Evolutionary conservation across 2,113 vertebrate genomes (phyloP).

Genomic region (cattle (Bos taurus)): DNA sequence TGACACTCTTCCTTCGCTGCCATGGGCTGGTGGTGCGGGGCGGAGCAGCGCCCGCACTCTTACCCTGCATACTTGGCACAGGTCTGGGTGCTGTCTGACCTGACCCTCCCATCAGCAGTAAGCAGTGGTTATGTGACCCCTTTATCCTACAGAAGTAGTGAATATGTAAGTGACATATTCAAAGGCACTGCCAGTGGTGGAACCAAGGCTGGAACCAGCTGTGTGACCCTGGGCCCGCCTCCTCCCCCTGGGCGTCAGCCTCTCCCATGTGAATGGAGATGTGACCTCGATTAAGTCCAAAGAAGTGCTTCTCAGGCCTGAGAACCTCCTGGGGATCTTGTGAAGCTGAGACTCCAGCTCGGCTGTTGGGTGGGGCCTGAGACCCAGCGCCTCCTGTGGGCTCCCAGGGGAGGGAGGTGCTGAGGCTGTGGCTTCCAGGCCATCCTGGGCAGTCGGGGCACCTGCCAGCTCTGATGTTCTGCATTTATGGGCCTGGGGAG

Average conservation of each 20-base stretch:
- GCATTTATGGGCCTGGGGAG: constrained; percentile 22
- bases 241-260: constrained; percentile 5
- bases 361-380: constrained; percentile 47
- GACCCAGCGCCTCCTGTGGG: background rate
- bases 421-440: background rate
- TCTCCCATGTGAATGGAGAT: background rate
- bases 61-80: rapidly evolving
- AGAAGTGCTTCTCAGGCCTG: constrained; percentile 10
- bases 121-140: background rate
- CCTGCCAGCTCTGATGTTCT: background rate
- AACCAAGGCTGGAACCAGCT: background rate
- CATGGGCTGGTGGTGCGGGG: background rate
- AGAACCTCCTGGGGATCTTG: constrained; percentile 16
- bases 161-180: background rate
- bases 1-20: background rate
- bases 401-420: constrained; percentile 42
- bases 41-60: background rate
- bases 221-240: constrained; percentile 7
- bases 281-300: constrained; percentile 34
- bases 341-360: constrained; percentile 26
- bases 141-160: background rate
- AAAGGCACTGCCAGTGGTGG: background rate
- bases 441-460: background rate
- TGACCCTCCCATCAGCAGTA: background rate
- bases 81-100: background rate